A percentile compares a stretch with the other conserved stretches of the same genome.
Conservation (phyloP, 2,113 vertebrate species). For the Mellivora capensis region DNA sequence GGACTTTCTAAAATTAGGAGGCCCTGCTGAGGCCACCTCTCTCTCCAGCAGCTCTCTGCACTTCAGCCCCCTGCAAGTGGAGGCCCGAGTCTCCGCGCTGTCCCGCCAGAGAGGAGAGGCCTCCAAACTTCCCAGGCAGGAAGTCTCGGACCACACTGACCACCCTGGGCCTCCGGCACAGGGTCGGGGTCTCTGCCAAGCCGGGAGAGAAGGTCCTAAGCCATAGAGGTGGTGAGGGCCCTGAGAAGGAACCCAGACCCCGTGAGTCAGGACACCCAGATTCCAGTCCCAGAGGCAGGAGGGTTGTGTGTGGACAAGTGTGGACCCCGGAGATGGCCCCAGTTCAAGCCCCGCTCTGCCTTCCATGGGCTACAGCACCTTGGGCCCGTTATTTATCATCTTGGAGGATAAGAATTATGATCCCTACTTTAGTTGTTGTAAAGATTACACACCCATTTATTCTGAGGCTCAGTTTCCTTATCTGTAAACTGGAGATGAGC, state of each 20-base stretch:
- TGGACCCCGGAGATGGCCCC: background rate
- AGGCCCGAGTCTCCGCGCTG: background rate
- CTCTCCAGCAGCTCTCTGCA: background rate
- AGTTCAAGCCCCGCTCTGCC: background rate
- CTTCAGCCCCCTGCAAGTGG: background rate
- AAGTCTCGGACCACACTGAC: background rate
- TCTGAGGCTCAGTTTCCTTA: background rate
- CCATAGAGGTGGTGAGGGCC: background rate
- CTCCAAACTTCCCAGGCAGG: background rate
- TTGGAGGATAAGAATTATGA: background rate
- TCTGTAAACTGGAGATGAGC: background rate
- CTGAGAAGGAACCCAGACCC: background rate
- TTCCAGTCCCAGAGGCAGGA: background rate
- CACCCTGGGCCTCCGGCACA: background rate
- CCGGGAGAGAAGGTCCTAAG: background rate
- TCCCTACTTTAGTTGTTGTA: background rate
- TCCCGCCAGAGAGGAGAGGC: background rate
- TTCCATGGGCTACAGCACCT: background rate
- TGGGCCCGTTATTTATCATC: background rate
- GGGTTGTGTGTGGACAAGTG: too few species aligned
- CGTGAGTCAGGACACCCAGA: background rate
- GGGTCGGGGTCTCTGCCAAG: background rate
- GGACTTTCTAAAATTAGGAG: conserved; percentile 22
- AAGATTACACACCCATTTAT: background rate
- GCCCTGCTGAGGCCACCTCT: background rate